Percentiles rank a stretch among this genome's conserved stretches.
Evolutionary conservation across 1,140 invertebrate genomes (phyloP).

Genomic region (Bactericera cockerelli): DNA sequence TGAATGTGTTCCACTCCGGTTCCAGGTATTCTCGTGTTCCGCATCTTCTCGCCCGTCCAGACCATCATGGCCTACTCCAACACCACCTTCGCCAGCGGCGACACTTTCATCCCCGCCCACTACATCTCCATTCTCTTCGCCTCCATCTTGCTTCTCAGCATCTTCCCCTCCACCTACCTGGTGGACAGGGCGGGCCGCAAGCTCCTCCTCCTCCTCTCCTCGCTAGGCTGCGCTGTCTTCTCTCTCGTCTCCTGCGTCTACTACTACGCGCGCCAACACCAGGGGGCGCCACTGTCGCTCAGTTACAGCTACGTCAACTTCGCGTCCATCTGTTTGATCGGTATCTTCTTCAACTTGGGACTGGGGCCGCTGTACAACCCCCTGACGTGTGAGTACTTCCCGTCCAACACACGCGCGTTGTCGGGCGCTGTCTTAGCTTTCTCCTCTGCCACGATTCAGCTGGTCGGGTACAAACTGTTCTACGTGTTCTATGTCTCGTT

Average conservation of each 20-base stretch:
- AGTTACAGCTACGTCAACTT: background rate
- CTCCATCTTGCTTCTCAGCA: slow-evolving; percentile 23
- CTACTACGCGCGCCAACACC: background rate
- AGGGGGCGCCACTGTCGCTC: background rate
- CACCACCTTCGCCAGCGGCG: slow-evolving; percentile 21
- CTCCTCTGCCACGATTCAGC: slow-evolving; percentile 14
- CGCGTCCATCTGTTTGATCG: slow-evolving; percentile 10
- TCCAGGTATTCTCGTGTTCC: slow-evolving; percentile 20
- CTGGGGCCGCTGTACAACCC: slow-evolving; percentile 15
- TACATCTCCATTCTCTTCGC: slow-evolving; percentile 14
- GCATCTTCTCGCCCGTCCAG: slow-evolving; percentile 19
- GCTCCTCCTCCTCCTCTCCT: slow-evolving; percentile 25
- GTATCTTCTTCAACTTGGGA: slow-evolving; percentile 12
- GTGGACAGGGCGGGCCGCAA: slow-evolving; percentile 33
- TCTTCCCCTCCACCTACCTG: slow-evolving; percentile 24
- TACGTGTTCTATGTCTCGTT: slow-evolving; percentile 12
- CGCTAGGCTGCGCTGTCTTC: background rate
- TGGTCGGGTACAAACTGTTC: slow-evolving; percentile 20
- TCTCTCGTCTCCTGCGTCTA: background rate
- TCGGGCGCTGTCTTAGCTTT: slow-evolving; percentile 17
- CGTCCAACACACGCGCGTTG: slow-evolving; percentile 16
- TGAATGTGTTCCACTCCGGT: background rate
- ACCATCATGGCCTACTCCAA: slow-evolving; percentile 22
- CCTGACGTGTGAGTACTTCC: slow-evolving; percentile 20
- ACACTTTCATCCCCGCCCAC: slow-evolving; percentile 12